Evolutionary conservation across 2,888 invertebrate species (phyloP).

Genomic region (Clunio marinus): DNA sequence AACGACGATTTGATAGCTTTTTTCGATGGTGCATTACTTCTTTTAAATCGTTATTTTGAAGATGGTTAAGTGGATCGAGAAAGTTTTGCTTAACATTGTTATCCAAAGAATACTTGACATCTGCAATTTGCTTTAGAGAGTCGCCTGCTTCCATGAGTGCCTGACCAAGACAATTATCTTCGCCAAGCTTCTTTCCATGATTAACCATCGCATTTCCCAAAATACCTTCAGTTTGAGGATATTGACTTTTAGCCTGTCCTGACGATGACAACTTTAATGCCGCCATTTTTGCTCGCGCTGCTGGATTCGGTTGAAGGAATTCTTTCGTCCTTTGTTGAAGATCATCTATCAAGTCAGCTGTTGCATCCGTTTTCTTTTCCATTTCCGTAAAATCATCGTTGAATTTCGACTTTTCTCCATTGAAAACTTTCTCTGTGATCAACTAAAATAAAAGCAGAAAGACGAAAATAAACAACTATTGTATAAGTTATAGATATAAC

Average conservation of each 20-base stretch:
- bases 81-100: constrained; percentile 86
- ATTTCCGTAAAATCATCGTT: constrained; percentile 80
- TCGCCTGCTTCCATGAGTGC: constrained; percentile 76
- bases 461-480: constrained; percentile 12
- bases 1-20: constrained; percentile 75
- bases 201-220: constrained; percentile 75
- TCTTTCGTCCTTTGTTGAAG: constrained; percentile 77
- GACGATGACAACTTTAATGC: constrained; percentile 66
- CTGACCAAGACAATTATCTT: constrained; percentile 67
- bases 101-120: constrained; percentile 80
- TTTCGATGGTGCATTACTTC: constrained; percentile 88
- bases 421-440: constrained; percentile 84
- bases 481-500: neutral
- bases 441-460: constrained; percentile 57
- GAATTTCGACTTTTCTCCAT: constrained; percentile 80
- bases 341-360: constrained; percentile 74
- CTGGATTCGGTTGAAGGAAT: constrained; percentile 82
- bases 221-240: constrained; percentile 80
- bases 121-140: constrained; percentile 76
- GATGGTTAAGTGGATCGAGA: constrained; percentile 74
- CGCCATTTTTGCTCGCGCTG: constrained; percentile 67
- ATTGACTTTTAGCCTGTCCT: constrained; percentile 51
- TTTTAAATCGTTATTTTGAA: constrained; percentile 80
- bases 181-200: constrained; percentile 72
- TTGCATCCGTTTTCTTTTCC: constrained; percentile 85